A percentile compares a stretch with the other conserved stretches of the same genome.
These are phyloP conservation scores for human DNA, from an alignment of 2,113 vertebrate species.

Conservation along the genomic window DNA sequence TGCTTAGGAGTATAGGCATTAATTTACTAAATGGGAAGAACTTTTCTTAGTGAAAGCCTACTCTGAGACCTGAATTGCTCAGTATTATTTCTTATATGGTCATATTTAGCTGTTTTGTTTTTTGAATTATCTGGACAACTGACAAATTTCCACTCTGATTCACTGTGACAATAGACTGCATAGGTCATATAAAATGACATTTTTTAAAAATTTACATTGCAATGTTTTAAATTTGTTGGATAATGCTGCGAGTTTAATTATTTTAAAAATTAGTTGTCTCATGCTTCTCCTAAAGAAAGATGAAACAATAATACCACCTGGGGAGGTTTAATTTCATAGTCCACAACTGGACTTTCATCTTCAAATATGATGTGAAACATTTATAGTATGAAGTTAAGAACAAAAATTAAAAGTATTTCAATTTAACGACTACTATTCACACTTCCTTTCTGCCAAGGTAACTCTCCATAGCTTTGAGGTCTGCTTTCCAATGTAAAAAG, in stretches of 20 bases:
- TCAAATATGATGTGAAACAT: not conserved
- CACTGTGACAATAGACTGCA: not conserved
- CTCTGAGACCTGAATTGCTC: not conserved
- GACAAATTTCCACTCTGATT: conserved; percentile 27
- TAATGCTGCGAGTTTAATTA: not conserved
- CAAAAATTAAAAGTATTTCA: not conserved
- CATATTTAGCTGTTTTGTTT: not conserved
- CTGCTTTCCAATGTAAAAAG: not conserved
- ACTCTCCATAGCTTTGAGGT: not conserved
- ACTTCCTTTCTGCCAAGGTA: too few species aligned
- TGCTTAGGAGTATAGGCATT: not conserved
- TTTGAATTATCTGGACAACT: not conserved
- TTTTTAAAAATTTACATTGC: not conserved
- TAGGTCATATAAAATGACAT: not conserved
- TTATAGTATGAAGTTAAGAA: not conserved
- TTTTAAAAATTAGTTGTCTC: not conserved
- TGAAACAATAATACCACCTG: not conserved
- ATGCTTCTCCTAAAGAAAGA: not conserved
- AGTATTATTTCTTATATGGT: not conserved
- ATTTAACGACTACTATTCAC: too few species aligned
- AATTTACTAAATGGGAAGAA: not conserved
- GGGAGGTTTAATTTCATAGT: conserved; percentile 1
- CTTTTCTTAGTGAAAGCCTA: not conserved
- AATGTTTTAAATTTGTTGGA: conserved; percentile 13
- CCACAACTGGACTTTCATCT: not conserved